Evolutionary conservation across 1,140 invertebrate species (phyloP).

Genomic region (Pantala flavescens): DNA sequence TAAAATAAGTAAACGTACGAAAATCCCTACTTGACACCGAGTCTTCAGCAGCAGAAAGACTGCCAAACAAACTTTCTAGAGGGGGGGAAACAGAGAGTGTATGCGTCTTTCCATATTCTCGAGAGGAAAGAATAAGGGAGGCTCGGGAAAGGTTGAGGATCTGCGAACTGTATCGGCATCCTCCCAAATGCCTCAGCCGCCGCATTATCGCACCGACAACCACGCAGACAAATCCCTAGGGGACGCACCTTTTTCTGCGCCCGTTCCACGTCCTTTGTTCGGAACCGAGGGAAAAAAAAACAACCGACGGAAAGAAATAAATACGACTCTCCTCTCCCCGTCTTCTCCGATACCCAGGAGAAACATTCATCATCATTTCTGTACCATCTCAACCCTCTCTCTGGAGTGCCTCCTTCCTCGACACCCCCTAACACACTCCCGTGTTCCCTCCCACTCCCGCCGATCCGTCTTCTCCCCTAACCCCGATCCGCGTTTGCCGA

Average conservation of each 20-base stretch:
- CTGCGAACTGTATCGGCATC: background rate
- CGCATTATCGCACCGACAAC: background rate
- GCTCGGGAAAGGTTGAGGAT: background rate
- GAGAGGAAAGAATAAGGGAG: background rate
- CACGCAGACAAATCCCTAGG: background rate
- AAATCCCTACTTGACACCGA: background rate
- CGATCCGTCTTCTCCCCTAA: background rate
- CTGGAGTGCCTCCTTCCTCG: background rate
- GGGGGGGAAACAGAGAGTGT: background rate
- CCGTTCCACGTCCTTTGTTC: background rate
- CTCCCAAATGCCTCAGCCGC: background rate
- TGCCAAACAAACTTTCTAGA: background rate
- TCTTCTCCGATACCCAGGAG: background rate
- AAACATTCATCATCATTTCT: background rate
- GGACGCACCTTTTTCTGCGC: background rate
- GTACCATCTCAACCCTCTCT: slow-evolving; percentile 4
- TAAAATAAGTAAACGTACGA: background rate
- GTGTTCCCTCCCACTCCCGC: background rate
- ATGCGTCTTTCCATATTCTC: background rate
- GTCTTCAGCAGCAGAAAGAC: background rate
- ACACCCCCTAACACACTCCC: background rate
- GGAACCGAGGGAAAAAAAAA: background rate
- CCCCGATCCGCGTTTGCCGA: background rate
- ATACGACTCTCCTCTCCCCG: background rate
- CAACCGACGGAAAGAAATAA: background rate